Base-by-base conservation (phyloP, 2,113 vertebrate genomes). In the Plestiodon gilberti region DNA sequence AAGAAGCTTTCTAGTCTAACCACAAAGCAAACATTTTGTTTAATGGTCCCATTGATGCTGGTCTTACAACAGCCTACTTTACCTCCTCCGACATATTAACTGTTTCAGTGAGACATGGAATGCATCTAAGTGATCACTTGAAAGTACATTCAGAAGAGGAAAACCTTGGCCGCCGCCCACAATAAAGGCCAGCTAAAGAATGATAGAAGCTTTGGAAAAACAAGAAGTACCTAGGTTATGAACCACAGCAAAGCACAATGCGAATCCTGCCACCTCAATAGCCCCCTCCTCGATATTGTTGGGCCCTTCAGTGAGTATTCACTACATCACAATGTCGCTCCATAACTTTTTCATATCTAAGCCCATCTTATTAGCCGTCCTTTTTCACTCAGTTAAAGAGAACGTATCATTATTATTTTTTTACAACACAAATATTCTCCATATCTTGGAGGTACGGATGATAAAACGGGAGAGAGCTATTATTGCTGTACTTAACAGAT, bases 171-270 rank as follows among this genome's bases (percentile, higher is more conserved):
- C 40, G n/a, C n/a, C n/a, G 81, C 40, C 78, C 14, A 73, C 84
- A n/a, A 0, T 69, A 2, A 84, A 62, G 30, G 81, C 52, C 48
- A 71, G 18, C 11, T 62, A 85, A 90, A 76, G 35, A 81, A 30
- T 64, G 33, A 55, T 25, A 65, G 81, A 8, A 17, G 25, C 62
- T n/a, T n/a, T n/a, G n/a, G n/a, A n/a, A n/a, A n/a, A n/a, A n/a
- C n/a, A n/a, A n/a, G n/a, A n/a, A n/a, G 64, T 48, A 40, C 85
- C 87, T 69, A 78, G n/a, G n/a, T n/a, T 89, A 61, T 86, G 79
- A 90, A 69, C 82, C 1, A 48, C 0, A 0, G 30, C 6, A 23
- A 57, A 83, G 64, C 87, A 89, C 80, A 87, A 89, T 89, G 78
- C 25, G n/a, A n/a, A 55, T 55, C 52, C 52, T 13, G 64, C 59